Conservation (phyloP, 2,888 invertebrate genomes). For the Hofmannophila pseudospretella region DNA sequence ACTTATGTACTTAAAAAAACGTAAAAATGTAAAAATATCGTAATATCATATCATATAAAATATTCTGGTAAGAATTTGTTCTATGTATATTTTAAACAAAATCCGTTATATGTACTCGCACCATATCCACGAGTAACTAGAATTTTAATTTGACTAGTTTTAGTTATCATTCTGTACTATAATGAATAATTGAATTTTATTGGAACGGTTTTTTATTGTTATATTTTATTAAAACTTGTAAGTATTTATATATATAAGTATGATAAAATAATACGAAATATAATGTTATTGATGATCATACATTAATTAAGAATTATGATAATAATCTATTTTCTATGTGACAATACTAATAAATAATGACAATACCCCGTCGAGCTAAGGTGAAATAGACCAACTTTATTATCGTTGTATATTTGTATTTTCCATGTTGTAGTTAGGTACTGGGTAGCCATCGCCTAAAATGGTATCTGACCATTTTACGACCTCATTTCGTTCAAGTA, state of each 20-base stretch:
- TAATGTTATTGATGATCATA: conserved; percentile 2
- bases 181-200: no score
- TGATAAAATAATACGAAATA: conserved; percentile 1
- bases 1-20: background rate
- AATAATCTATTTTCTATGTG: conserved; percentile 24
- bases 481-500: no score
- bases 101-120: background rate
- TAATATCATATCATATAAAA: conserved; percentile 48
- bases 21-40: conserved; percentile 39
- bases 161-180: no score
- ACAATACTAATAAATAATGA: conserved; percentile 51
- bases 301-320: background rate
- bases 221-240: conserved; percentile 3
- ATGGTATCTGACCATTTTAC: no score
- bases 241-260: conserved; percentile 2
- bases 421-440: conserved; percentile 6
- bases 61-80: conserved; percentile 17
- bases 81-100: conserved; percentile 11
- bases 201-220: no score
- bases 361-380: conserved; percentile 42
- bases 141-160: no score
- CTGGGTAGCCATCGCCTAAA: no score
- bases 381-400: conserved; percentile 48
- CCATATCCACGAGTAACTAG: no score
- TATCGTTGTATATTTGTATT: conserved; percentile 16